Base-by-base conservation (phyloP, 1,140 invertebrate genomes). In the Thaumetopoea pityocampa region DNA sequence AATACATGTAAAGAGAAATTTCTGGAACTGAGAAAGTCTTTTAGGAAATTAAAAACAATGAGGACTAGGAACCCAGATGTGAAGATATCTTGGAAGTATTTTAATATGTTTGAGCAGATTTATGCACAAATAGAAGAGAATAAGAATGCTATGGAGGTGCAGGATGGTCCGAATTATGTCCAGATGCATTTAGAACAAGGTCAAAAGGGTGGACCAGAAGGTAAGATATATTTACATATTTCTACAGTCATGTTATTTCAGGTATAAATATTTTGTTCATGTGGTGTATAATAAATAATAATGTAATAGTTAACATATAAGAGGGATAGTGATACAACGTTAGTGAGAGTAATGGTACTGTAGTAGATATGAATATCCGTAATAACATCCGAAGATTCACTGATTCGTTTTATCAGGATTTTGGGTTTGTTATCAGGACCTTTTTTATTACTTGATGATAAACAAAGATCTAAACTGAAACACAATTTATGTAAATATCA, bases 71-170 rank as follows among this genome's bases (percentile, higher is more conserved):
- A 74, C 42, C 67, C 80, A 1, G 62, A 72, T 9, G 62, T 62
- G 1, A 81, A 76, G 16, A 59, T 84, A 0, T 66, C 69, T 0
- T 84, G 80, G 80, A 80, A 77, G 28, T 81, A 81, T 51, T 84
- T 71, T 33, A 66, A 55, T 44, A 56, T 69, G 47, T 65, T 84
- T 20, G 69, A 84, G 27, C 45, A 76, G 9, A 67, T 84, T 22
- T 81, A 68, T 29, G n/a, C 20, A 5, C 50, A 27, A 6, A 23
- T 46, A 20, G 11, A 41, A 15, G 29, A 45, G n/a, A 27, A 27
- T n/a, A 47, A 40, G 5, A 51, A 58, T 18, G 40, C 50, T n/a
- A 51, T 61, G 41, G 41, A 60, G 1, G 41, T 51, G 3, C 52
- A 58, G 16, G 27, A 33, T 14, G 12, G n/a, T 5, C 1, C 1